Conservation (phyloP, 1,140 invertebrate genomes). For the Paralvinella palmiformis region DNA sequence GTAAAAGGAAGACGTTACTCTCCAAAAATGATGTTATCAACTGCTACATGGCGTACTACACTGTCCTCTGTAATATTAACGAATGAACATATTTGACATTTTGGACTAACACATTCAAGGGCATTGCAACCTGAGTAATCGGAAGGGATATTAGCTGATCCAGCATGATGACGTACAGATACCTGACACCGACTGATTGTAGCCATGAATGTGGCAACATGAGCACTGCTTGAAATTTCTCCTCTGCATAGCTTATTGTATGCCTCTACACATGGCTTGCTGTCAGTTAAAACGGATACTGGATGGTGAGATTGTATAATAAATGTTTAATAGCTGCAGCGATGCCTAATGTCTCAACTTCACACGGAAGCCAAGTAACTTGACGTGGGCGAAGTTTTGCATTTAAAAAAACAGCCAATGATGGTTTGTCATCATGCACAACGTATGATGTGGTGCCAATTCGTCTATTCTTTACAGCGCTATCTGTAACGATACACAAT, state of each 20-base stretch:
- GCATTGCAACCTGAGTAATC: too few relatives aligned
- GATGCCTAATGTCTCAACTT: conserved; percentile 24
- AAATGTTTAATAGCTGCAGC: conserved; percentile 23
- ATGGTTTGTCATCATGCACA: background rate
- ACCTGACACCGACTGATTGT: conserved; percentile 23
- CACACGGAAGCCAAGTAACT: conserved; percentile 24
- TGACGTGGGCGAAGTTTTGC: conserved; percentile 19
- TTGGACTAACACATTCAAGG: too few relatives aligned
- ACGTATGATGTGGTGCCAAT: conserved; percentile 25
- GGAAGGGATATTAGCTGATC: too few relatives aligned
- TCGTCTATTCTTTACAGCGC: conserved; percentile 10
- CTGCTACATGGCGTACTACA: too few relatives aligned
- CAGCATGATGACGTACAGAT: conserved; percentile 20
- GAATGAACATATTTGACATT: too few relatives aligned
- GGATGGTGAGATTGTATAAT: conserved; percentile 19
- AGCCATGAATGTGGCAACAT: too few relatives aligned
- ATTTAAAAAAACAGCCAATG: conserved; percentile 22
- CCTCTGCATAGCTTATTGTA: conserved; percentile 24
- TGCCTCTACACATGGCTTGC: conserved; percentile 26
- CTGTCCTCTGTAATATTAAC: too few relatives aligned
- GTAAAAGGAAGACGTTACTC: too few relatives aligned
- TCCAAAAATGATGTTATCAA: too few relatives aligned
- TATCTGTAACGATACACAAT: conserved; percentile 18
- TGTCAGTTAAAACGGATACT: conserved; percentile 22
- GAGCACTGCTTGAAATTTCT: conserved; percentile 24